Evolutionary conservation across 2,888 invertebrate species (phyloP).

Genomic region (Caenorhabditis sulstoni): DNA sequence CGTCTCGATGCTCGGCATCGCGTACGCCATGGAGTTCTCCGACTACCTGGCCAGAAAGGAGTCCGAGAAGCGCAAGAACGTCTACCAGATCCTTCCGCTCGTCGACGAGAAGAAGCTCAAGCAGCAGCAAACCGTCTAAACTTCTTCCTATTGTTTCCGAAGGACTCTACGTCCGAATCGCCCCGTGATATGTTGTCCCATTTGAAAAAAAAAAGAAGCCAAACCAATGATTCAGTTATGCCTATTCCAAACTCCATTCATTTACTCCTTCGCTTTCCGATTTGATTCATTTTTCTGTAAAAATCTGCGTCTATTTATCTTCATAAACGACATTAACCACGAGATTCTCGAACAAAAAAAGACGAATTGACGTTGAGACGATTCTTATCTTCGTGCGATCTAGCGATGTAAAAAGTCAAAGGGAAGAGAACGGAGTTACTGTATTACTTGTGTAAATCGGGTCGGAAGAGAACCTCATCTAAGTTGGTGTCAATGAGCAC

Average conservation of each 20-base stretch:
- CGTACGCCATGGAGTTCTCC: slow-evolving; percentile 35
- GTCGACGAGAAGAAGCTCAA: slow-evolving; percentile 43
- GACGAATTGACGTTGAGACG: too few species aligned
- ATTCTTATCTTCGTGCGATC: too few species aligned
- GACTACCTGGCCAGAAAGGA: slow-evolving; percentile 14
- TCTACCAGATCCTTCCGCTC: slow-evolving; percentile 41
- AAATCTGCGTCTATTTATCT: background rate
- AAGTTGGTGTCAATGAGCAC: too few species aligned
- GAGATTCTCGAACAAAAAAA: too few species aligned
- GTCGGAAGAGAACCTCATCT: too few species aligned
- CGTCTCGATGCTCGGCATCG: slow-evolving; percentile 28
- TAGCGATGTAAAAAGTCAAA: too few species aligned
- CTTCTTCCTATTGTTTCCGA: background rate
- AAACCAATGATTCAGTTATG: slow-evolving; percentile 7
- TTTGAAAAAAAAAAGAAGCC: too few species aligned
- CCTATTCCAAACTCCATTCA: background rate
- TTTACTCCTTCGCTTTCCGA: too few species aligned
- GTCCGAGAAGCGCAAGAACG: background rate
- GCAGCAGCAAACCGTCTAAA: slow-evolving; percentile 32
- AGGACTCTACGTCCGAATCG: background rate
- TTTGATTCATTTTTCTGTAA: slow-evolving; percentile 18
- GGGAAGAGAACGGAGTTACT: too few species aligned
- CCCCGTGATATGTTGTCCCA: too few species aligned
- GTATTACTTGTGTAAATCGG: too few species aligned
- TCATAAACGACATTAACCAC: too few species aligned